Conservation (phyloP, 2,113 vertebrate species). For the Tyrannus savana region DNA sequence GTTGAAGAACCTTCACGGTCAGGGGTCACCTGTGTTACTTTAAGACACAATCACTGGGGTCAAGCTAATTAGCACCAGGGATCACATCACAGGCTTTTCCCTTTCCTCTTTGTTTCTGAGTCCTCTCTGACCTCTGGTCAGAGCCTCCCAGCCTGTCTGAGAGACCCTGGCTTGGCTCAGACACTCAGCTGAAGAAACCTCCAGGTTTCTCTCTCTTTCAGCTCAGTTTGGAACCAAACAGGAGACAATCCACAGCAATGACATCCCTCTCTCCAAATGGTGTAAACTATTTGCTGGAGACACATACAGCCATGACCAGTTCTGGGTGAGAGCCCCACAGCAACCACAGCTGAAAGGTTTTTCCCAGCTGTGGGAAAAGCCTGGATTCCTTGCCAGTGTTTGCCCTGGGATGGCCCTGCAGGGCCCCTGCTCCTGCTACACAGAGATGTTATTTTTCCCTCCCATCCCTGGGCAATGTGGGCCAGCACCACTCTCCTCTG, state of each 20-base stretch:
- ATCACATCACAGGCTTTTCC: conserved; percentile 11
- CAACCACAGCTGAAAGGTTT: background rate
- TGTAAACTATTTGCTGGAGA: background rate
- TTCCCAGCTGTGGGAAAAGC: rapidly evolving
- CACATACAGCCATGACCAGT: rapidly evolving
- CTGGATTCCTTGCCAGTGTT: background rate
- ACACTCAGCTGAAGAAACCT: background rate
- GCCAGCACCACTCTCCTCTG: background rate
- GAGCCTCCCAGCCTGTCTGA: background rate
- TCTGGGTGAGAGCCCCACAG: background rate
- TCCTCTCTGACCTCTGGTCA: background rate
- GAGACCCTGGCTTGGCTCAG: background rate
- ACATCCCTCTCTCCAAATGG: background rate
- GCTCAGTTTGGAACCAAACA: background rate
- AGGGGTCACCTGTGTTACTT: conserved; percentile 49
- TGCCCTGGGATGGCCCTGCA: background rate
- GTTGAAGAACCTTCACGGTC: background rate
- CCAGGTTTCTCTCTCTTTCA: background rate
- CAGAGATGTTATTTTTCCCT: background rate
- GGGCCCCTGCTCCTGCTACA: rapidly evolving
- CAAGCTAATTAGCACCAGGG: conserved; percentile 52
- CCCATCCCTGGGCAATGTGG: background rate
- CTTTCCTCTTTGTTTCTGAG: background rate
- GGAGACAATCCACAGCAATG: background rate
- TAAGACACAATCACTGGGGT: conserved; percentile 46